Percentiles rank a stretch among this genome's conserved stretches.
These are phyloP conservation scores for Polymixis lichenea DNA, from an alignment of 2,888 invertebrate genomes.

Conservation along the genomic window DNA sequence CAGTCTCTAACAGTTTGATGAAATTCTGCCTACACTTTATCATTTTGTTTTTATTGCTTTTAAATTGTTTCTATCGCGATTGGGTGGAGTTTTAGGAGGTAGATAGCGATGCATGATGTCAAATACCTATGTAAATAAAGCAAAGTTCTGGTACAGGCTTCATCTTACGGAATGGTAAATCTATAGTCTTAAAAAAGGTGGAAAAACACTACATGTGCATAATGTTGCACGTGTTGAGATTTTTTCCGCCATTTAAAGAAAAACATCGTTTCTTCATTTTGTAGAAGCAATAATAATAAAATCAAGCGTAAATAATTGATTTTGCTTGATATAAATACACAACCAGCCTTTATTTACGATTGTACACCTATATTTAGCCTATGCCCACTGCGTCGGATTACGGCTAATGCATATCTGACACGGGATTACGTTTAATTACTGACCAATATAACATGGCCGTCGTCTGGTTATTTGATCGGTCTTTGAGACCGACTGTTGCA, in stretches of 20 bases:
- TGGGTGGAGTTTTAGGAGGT: too few species aligned
- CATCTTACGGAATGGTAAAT: too few species aligned
- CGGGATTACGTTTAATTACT: constrained; percentile 55
- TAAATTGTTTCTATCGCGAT: background rate
- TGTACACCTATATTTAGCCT: constrained; percentile 48
- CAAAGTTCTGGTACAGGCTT: too few species aligned
- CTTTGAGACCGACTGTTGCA: constrained; percentile 31
- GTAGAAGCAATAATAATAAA: background rate
- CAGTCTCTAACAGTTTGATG: background rate
- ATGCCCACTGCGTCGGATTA: constrained; percentile 57
- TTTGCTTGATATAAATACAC: constrained; percentile 23
- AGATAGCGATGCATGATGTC: too few species aligned
- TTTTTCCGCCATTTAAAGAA: too few species aligned
- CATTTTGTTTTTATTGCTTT: constrained; percentile 18
- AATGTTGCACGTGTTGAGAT: too few species aligned
- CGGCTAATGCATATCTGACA: constrained; percentile 66
- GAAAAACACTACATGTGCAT: too few species aligned
- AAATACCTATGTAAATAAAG: too few species aligned
- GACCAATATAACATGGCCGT: constrained; percentile 51
- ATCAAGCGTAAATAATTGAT: background rate
- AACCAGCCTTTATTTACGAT: constrained; percentile 10
- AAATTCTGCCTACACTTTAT: background rate
- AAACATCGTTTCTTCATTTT: too few species aligned
- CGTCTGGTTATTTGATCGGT: constrained; percentile 40
- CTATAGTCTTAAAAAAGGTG: too few species aligned